A percentile compares a stretch with the other conserved stretches of the same genome.
Evolutionary conservation across 2,113 vertebrate species (phyloP).

Genomic region (Panurus biarmicus): DNA sequence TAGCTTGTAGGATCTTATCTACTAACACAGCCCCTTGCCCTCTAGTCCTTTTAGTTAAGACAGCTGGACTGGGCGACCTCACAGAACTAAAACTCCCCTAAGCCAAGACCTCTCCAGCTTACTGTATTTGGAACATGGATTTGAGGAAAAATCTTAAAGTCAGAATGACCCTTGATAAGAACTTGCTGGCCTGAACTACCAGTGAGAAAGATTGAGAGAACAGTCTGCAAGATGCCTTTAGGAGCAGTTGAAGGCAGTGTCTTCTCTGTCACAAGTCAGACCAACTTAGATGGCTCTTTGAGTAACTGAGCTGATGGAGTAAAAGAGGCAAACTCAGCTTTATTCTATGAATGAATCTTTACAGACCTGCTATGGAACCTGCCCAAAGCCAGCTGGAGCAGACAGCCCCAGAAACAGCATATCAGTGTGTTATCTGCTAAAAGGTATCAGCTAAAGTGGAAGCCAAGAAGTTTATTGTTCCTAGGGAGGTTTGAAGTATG

Average conservation of each 20-base stretch:
- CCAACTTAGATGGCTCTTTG: neutral
- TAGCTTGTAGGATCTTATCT: neutral
- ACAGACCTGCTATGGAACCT: neutral
- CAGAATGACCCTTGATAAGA: neutral
- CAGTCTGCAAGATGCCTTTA: neutral
- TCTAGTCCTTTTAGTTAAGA: neutral
- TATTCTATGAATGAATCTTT: neutral
- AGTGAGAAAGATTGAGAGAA: neutral
- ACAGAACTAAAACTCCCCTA: neutral
- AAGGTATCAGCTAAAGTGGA: neutral
- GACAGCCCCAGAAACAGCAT: neutral
- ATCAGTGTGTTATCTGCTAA: neutral
- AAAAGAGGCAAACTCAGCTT: neutral
- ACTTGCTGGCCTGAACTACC: neutral
- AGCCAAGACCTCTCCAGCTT: neutral
- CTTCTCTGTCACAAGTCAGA: neutral
- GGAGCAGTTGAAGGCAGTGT: neutral
- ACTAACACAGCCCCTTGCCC: neutral
- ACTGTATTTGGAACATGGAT: neutral
- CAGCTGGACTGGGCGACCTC: neutral
- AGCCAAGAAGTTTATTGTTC: neutral
- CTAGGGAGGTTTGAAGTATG: neutral
- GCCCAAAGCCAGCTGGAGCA: neutral
- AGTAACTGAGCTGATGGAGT: neutral
- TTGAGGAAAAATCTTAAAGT: neutral